These are phyloP conservation scores for Heliocidaris tuberculata DNA, from an alignment of 35 echinoderm and acorn worm species.

Conservation along the genomic window DNA sequence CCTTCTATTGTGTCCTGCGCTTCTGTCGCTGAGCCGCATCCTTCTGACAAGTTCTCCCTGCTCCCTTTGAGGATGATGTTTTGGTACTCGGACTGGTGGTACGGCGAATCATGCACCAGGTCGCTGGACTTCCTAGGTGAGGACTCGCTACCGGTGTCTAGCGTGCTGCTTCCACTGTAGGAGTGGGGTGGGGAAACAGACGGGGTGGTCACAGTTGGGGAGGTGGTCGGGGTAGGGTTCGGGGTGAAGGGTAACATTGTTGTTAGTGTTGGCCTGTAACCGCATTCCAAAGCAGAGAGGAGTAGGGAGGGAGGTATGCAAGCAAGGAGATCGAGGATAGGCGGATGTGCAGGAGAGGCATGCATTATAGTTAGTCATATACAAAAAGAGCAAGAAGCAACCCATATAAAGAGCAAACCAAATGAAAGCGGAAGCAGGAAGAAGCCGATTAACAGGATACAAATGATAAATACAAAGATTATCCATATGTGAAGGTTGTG, in stretches of 20 bases:
- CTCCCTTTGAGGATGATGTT: constrained; percentile 30
- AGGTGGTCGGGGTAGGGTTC: constrained; percentile 70
- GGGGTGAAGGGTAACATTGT: constrained; percentile 86
- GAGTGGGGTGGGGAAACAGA: constrained; percentile 88
- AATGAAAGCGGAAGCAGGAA: not conserved
- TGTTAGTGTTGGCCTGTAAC: constrained; percentile 68
- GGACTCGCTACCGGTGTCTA: constrained; percentile 80
- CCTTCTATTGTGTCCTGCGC: not conserved
- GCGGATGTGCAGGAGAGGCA: not conserved
- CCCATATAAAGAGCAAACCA: not conserved
- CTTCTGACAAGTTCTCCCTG: not conserved
- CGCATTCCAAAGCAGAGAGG: constrained; percentile 24
- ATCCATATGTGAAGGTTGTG: constrained; percentile 15
- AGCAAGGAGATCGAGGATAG: not conserved
- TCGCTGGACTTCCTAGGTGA: constrained; percentile 67
- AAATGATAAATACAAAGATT: constrained; percentile 11
- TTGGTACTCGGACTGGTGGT: constrained; percentile 20
- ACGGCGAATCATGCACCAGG: constrained; percentile 53
- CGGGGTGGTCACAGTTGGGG: constrained; percentile 68
- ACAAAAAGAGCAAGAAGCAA: not conserved
- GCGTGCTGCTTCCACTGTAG: constrained; percentile 88
- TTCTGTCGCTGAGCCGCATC: not conserved
- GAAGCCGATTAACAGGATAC: constrained; percentile 1
- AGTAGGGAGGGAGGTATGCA: not conserved
- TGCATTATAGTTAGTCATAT: not conserved